Evolutionary conservation across 2,113 vertebrate species (phyloP).

Genomic region (Struthidea cinerea): DNA sequence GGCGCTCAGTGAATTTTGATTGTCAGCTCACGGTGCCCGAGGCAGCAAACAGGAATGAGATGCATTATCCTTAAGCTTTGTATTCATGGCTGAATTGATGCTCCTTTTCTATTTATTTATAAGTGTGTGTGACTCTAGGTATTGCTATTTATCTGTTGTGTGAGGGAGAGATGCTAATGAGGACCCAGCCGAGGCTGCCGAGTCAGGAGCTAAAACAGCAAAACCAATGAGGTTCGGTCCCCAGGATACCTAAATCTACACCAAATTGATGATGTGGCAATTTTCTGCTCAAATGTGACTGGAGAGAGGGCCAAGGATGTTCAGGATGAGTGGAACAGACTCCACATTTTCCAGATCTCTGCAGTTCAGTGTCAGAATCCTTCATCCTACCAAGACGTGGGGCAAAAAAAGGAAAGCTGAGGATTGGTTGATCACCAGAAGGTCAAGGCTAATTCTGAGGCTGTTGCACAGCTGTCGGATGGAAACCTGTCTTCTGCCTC

Average conservation of each 20-base stretch:
- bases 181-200: neutral
- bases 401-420: neutral
- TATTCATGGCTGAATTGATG: constrained; percentile 2
- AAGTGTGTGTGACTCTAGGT: neutral
- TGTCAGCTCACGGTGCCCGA: neutral
- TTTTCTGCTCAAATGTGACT: neutral
- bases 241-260: neutral
- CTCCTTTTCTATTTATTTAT: neutral
- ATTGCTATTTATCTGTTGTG: neutral
- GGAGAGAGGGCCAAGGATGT: neutral
- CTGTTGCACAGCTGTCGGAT: neutral
- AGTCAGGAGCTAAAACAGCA: neutral
- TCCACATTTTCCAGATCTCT: neutral
- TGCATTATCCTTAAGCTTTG: constrained; percentile 1
- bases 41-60: constrained; percentile 17
- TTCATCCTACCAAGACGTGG: neutral
- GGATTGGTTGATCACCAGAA: neutral
- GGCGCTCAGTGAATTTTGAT: constrained; percentile 18
- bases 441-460: neutral
- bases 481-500: neutral
- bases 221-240: neutral
- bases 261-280: neutral
- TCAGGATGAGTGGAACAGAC: neutral
- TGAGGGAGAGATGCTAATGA: neutral
- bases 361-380: neutral